Evolutionary conservation across 2,888 invertebrate species (phyloP).

Genomic region (Chloromyia formosa): DNA sequence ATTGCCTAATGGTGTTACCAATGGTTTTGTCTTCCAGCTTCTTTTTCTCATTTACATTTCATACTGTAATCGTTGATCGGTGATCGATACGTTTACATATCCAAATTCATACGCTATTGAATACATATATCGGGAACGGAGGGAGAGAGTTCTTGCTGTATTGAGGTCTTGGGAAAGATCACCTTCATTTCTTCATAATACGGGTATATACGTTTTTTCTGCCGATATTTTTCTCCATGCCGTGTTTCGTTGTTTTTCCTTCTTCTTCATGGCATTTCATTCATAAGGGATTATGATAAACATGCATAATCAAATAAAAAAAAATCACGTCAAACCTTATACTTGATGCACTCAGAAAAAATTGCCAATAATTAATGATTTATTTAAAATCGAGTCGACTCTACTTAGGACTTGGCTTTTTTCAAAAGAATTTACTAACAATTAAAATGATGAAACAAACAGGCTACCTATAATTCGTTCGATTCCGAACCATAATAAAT

Average conservation of each 20-base stretch:
- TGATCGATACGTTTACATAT: slow-evolving; percentile 37
- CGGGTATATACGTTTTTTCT: slow-evolving; percentile 3
- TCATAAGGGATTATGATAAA: slow-evolving; percentile 32
- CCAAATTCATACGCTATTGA: slow-evolving; percentile 2
- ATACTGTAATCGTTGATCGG: neutral
- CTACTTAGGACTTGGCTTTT: neutral
- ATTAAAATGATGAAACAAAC: slow-evolving; percentile 37
- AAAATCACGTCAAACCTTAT: neutral
- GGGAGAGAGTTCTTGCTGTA: slow-evolving; percentile 27
- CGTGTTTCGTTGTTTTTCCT: neutral
- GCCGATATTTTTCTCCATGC: neutral
- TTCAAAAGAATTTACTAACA: slow-evolving; percentile 20
- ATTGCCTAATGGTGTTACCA: slow-evolving; percentile 43
- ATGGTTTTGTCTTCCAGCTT: slow-evolving; percentile 35
- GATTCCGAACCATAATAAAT: slow-evolving; percentile 29
- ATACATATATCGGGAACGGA: neutral
- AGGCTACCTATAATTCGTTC: slow-evolving; percentile 32
- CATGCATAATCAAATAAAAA: neutral
- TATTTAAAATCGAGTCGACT: neutral
- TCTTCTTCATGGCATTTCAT: slow-evolving; percentile 14
- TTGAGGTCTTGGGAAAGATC: slow-evolving; percentile 35
- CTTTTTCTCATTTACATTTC: slow-evolving; percentile 13
- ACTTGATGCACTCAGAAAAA: neutral
- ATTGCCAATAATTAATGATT: slow-evolving; percentile 27
- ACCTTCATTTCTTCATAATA: slow-evolving; percentile 21